Conservation (phyloP, 2,888 invertebrate genomes). For the Cremastobaeus sp. region DNA sequence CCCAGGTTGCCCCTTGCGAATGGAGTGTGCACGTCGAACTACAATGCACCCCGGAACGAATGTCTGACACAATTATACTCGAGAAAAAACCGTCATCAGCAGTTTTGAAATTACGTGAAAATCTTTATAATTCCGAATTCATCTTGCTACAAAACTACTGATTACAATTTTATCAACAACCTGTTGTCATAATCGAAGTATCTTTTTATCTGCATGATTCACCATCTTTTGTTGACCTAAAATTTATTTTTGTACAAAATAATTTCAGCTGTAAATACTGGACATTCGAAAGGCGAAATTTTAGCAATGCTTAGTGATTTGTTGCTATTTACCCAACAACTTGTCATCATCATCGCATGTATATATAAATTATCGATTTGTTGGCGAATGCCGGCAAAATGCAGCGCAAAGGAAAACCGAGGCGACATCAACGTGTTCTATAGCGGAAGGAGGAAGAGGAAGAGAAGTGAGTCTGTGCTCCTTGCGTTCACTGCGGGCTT, state of each 20-base stretch:
- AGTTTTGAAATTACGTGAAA: background rate
- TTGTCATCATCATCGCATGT: conserved; percentile 6
- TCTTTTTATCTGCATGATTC: too few relatives aligned
- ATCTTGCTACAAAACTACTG: too few relatives aligned
- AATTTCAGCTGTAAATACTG: too few relatives aligned
- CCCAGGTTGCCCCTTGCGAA: conserved; percentile 62
- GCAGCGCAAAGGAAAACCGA: conserved; percentile 14
- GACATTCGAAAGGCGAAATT: background rate
- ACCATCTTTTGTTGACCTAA: too few relatives aligned
- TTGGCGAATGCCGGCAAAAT: conserved; percentile 16
- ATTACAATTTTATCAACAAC: too few relatives aligned
- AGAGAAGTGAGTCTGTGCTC: conserved; percentile 80
- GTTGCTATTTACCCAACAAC: background rate
- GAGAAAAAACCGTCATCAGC: conserved; percentile 18
- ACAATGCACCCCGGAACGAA: conserved; percentile 38
- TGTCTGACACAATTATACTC: conserved; percentile 41
- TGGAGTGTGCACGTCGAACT: conserved; percentile 49
- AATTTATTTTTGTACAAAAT: too few relatives aligned
- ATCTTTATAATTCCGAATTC: background rate
- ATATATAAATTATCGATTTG: conserved; percentile 38
- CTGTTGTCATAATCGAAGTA: too few relatives aligned
- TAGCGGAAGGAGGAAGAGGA: conserved; percentile 29
- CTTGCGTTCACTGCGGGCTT: conserved; percentile 98
- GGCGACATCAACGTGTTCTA: conserved; percentile 12
- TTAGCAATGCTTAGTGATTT: background rate